phyloP scores from a whole-genome alignment of 2,888 invertebrate genomes.

The Panzeria rudis region DNA sequence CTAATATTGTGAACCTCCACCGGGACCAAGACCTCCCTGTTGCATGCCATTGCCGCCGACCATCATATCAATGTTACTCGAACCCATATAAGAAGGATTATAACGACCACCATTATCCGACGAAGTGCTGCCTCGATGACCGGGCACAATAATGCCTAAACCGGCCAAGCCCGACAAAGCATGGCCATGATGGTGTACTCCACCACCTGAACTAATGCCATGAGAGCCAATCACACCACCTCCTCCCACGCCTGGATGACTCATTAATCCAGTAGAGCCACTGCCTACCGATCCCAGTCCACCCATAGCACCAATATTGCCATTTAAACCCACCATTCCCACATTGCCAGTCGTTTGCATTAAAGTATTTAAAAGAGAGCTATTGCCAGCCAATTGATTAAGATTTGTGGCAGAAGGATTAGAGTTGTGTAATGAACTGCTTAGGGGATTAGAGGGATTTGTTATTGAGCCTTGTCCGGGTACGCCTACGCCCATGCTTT shows the following conservation, averaged over 20 bases:
- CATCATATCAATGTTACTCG: constrained; percentile 74
- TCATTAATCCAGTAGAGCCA: constrained; percentile 72
- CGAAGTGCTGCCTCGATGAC: constrained; percentile 73
- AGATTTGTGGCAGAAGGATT: constrained; percentile 64
- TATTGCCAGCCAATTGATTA: constrained; percentile 74
- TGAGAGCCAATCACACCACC: constrained; percentile 53
- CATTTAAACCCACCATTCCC: constrained; percentile 45
- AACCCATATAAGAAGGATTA: constrained; percentile 72
- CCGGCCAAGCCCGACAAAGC: constrained; percentile 78
- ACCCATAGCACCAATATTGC: constrained; percentile 49
- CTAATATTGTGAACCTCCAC: constrained; percentile 75
- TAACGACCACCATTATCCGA: constrained; percentile 74
- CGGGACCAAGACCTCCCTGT: constrained; percentile 73
- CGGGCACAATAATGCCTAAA: constrained; percentile 78
- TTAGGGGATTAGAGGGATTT: constrained; percentile 28
- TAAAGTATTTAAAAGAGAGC: constrained; percentile 77
- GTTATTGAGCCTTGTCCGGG: constrained; percentile 41
- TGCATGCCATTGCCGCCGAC: constrained; percentile 72
- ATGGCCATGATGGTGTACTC: constrained; percentile 76
- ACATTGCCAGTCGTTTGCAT: constrained; percentile 61
- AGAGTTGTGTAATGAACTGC: constrained; percentile 48
- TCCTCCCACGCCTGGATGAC: constrained; percentile 67
- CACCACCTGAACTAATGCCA: constrained; percentile 59
- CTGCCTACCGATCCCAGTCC: constrained; percentile 71
- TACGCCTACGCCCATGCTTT: constrained; percentile 27